phyloP scores from a whole-genome alignment of 2,113 vertebrate species.

The Chionomys nivalis region DNA sequence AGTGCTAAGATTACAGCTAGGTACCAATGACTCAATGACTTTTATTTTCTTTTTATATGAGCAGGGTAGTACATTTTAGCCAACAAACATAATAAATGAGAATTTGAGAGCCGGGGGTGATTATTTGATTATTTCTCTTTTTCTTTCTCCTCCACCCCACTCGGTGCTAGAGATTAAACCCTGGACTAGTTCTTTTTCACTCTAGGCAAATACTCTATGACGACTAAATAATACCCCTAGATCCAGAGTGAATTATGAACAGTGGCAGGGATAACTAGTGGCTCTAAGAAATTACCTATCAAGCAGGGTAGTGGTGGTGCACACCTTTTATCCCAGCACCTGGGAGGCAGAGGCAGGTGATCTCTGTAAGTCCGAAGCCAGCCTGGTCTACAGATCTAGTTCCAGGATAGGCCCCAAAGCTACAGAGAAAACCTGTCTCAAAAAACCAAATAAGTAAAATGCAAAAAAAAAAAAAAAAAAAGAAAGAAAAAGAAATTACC shows the following conservation, averaged over 20 bases:
- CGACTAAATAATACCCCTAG: neutral
- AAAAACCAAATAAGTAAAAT: too few species aligned
- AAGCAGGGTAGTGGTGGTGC: accelerated
- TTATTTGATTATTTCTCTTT: neutral
- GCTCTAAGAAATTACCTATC: neutral
- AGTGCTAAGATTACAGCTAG: neutral
- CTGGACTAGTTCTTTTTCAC: neutral
- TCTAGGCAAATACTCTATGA: neutral
- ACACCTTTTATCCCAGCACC: too few species aligned
- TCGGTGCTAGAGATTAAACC: neutral
- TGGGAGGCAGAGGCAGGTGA: too few species aligned
- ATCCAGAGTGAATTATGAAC: neutral
- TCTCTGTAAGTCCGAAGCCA: too few species aligned
- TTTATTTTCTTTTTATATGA: conserved; percentile 18
- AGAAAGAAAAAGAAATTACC: too few species aligned
- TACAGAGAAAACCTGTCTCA: too few species aligned
- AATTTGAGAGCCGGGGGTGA: neutral
- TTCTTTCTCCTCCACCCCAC: neutral
- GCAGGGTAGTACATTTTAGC: neutral
- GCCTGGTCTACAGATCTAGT: too few species aligned
- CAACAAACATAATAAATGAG: neutral
- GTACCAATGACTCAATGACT: neutral
- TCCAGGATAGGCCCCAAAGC: too few species aligned
- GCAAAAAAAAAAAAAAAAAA: too few species aligned
- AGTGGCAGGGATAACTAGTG: neutral